Evolutionary conservation across 1,140 invertebrate species (phyloP), one percentile per base, ranked within the genome.

Genomic region (Achroia grisella): DNA sequence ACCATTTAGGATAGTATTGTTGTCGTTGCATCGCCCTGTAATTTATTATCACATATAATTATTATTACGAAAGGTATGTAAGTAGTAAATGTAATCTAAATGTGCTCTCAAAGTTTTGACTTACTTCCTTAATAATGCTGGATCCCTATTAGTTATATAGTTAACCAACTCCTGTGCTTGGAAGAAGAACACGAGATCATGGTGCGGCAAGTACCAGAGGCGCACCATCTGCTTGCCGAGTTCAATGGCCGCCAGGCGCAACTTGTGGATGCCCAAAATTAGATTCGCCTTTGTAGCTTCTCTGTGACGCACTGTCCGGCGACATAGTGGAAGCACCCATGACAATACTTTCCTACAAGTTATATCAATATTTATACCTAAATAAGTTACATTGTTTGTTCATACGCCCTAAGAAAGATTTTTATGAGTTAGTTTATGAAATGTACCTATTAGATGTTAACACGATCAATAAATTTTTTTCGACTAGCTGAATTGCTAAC

Each of bases 161-260:
- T 80, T 55, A 10, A 76, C 75, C 9, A 95, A 86, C 77, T 96
- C 94, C 29, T 86, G 52, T 17, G 89, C 79, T 1, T 91, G 91
- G 36, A 96, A 82, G 72, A 89, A 93, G 67, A 90, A 94, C 14
- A 95, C 71, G 0, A 95, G 74, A 14, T 92, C 88, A 10, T 68
- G 56, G 34, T 91, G 86, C 0, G 93, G 93, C 10, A 96, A 52
- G 9, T 87, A 79, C 48, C 91, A 91, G 51, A 91, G 87, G 1
- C 64, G 52, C 0, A 89, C 86, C 77, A 95, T 86, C 12, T 89
- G 52, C 10, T 84, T 53, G 0, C 87, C 91, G 3, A 95, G 67
- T 30, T 75, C 67, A 30, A 83, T 73, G 51, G 90, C 91, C 0
- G 88, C 91, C 14, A 89, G 30, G 41, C 93, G 87, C 9, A 93